Evolutionary conservation across 2,888 invertebrate genomes (phyloP).

Genomic region (Xiphydria camelus): DNA sequence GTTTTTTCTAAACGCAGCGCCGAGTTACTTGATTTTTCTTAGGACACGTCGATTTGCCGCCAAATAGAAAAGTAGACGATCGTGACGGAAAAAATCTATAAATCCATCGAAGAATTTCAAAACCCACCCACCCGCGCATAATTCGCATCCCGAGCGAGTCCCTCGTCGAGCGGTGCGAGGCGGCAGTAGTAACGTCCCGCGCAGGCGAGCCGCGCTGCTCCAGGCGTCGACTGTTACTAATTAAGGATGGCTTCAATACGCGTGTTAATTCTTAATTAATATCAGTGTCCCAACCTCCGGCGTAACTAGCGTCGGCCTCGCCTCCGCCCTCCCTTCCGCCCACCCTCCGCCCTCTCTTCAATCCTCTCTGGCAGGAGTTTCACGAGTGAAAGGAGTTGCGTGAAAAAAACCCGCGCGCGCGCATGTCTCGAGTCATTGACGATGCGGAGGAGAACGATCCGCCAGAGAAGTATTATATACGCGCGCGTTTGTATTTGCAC

Average conservation of each 20-base stretch:
- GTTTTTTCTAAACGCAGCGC: too few relatives aligned
- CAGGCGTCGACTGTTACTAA: conserved; percentile 50
- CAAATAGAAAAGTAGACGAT: too few relatives aligned
- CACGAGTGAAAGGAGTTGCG: conserved; percentile 32
- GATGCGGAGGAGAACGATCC: too few relatives aligned
- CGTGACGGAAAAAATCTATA: too few relatives aligned
- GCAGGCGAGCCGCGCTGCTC: conserved; percentile 28
- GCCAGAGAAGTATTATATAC: too few relatives aligned
- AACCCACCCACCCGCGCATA: too few relatives aligned
- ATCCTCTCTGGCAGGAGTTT: conserved; percentile 12
- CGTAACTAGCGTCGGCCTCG: conserved; percentile 27
- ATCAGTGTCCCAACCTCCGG: conserved; percentile 45
- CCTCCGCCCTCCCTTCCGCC: conserved; percentile 16
- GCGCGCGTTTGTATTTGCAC: too few relatives aligned
- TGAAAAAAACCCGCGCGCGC: conserved; percentile 29
- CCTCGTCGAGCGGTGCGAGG: neutral
- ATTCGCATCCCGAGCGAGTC: neutral
- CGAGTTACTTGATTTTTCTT: too few relatives aligned
- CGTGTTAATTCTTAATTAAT: conserved; percentile 56
- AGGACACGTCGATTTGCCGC: too few relatives aligned
- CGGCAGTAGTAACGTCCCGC: conserved; percentile 9
- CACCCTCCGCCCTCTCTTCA: conserved; percentile 22
- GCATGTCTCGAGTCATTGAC: conserved; percentile 28
- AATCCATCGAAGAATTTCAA: too few relatives aligned
- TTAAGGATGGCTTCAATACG: conserved; percentile 49